Base-by-base conservation (phyloP, 2,113 vertebrate genomes). In the Percopsis transmontana region DNA sequence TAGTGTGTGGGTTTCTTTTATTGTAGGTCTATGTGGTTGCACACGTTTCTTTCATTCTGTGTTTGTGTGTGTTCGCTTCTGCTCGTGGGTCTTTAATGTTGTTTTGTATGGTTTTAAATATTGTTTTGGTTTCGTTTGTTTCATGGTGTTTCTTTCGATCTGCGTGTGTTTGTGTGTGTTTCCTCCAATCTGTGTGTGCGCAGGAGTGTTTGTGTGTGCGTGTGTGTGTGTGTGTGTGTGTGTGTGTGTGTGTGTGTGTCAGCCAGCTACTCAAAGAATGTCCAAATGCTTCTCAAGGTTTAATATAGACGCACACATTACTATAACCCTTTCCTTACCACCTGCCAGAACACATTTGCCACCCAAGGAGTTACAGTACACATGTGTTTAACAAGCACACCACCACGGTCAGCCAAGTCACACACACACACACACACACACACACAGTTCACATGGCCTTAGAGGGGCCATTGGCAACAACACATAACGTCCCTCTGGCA, bases 261-360 rank as follows among this genome's bases (percentile, higher is more conserved):
- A 33, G 5, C 27, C 8, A 33, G 27, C 27, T 33, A 33, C 27
- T 33, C 27, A 47, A 16, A 47, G 44, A 16, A 47, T 47, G 44
- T 47, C 15, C 14, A 47, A 47, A 13, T 45, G 8, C 15, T 14
- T 45, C 15, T 3, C 42, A 14, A 16, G 8, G 42, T 50, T n/a
- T 9, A 9, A 55, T 6, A 57, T 20, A 66, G 23, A 52, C 51
- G 9, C 41, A 8, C 20, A 9, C 65, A 50, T 71, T 61, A 60
- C 50, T 57, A 73, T 62, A 63, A 59, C 45, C 51, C 38, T 42
- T 69, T 68, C 63, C 19, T 74, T 70, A 58, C 54, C 78, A 83
- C 84, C 82, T 87, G 85, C 85, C 84, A 89, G 66, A 86, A 79
- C 66, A 68, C 74, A 83, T 86, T 84, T 83, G 58, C 66, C n/a